Base-by-base conservation (phyloP, 2,113 vertebrate species). In the Riparia riparia region DNA sequence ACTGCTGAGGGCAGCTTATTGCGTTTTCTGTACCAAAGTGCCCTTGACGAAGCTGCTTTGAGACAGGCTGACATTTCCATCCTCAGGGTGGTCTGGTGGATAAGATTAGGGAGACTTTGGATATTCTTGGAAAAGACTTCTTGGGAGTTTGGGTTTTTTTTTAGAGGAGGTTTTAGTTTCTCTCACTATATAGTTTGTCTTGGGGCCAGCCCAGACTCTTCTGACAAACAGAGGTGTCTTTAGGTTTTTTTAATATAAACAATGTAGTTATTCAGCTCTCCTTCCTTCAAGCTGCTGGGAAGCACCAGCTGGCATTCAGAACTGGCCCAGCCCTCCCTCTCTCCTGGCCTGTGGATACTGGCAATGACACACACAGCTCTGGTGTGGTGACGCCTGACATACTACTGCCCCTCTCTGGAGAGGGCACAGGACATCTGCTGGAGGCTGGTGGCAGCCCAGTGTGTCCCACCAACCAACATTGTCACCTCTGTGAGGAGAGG, bases 1-100 rank as follows among this genome's bases (percentile, higher is more conserved):
- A 49, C 39, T 82, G 72, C 41, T 18, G 28, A 51, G n/a, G 47
- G 51, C 91, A 95, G 56, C 92, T 58, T 17, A 8, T 0, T 12
- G 4, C 0, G 0, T 14, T 69, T 63, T n/a, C 47, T 41, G 6
- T 3, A 39, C 5, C 7, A 7, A 80, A 49, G 16, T 45, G 49
- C 8, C 65, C 49, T 28, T 5, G 14, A 31, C n/a, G 82, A 47
- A 49, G 25, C 39, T 63, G 44, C 42, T 11, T 3, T 28, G 20
- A 82, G 26, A 37, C 9, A 50, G 49, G 34, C 24, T 11, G 4
- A 14, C 14, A 41, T 53, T 56, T 54, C 47, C 37, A 32, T 42
- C 42, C 47, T 85, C 3, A 3, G 12, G 1, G 1, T 34, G 21
- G 8, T 20, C 1, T 3, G 15, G 25, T 39, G 58, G 50, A 66